Conservation (phyloP, 1,140 invertebrate genomes). For the Atta cephalotes region DNA sequence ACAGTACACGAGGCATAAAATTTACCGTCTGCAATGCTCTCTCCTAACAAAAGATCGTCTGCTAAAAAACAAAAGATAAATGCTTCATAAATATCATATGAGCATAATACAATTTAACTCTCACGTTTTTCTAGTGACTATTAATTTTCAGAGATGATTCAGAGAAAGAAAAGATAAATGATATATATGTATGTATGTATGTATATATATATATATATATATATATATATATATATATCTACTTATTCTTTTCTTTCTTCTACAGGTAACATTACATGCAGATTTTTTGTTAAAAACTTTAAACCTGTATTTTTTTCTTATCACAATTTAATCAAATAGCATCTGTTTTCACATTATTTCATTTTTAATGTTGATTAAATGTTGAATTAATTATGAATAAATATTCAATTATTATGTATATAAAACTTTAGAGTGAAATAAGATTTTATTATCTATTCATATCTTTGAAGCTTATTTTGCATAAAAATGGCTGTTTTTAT, state of each 20-base stretch:
- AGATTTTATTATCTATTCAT: background rate
- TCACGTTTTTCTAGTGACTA: background rate
- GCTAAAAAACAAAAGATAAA: background rate
- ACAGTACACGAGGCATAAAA: conserved; percentile 5
- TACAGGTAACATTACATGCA: background rate
- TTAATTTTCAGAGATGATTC: background rate
- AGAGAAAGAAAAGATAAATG: background rate
- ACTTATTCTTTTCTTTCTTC: no score
- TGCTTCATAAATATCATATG: background rate
- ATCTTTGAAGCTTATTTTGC: background rate
- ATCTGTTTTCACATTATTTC: background rate
- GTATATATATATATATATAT: no score
- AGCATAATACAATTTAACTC: background rate
- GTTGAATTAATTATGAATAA: background rate
- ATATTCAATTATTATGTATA: background rate
- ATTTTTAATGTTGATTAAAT: background rate
- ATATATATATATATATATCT: no score
- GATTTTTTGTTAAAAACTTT: background rate
- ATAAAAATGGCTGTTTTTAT: background rate
- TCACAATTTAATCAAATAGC: background rate
- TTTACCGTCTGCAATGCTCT: conserved; percentile 29
- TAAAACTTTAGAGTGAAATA: background rate
- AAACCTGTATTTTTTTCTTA: background rate
- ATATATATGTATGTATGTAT: no score
- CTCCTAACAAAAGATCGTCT: background rate